phyloP scores from a whole-genome alignment of 2,113 vertebrate species.

The Rhipidura dahli region DNA sequence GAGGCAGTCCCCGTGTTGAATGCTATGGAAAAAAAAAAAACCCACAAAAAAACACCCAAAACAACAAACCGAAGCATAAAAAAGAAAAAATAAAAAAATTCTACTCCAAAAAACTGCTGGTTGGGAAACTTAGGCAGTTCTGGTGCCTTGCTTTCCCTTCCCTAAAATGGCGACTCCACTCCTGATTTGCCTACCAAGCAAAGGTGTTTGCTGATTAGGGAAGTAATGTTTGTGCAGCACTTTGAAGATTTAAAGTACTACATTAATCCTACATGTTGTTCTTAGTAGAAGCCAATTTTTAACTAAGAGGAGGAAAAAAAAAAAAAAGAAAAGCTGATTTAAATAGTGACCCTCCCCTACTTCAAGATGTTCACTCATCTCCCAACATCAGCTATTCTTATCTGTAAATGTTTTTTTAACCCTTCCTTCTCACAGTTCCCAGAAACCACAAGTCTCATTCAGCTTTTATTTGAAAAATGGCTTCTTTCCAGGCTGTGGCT shows the following conservation, averaged over 20 bases:
- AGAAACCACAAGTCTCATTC: slow-evolving; percentile 49
- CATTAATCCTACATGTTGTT: slow-evolving; percentile 32
- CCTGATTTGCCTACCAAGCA: slow-evolving; percentile 29
- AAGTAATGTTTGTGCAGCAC: slow-evolving; percentile 40
- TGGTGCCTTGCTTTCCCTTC: not conserved
- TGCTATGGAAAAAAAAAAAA: not conserved
- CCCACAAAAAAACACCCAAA: too few species aligned
- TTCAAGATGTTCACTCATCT: slow-evolving; percentile 47
- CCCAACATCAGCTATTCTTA: slow-evolving; percentile 42
- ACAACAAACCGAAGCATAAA: not conserved
- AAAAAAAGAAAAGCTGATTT: not conserved
- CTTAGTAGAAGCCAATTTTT: slow-evolving; percentile 22
- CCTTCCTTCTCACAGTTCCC: slow-evolving; percentile 42
- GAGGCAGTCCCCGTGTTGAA: not conserved
- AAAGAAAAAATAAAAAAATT: not conserved
- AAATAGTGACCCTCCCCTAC: slow-evolving; percentile 45
- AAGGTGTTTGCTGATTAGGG: slow-evolving; percentile 43
- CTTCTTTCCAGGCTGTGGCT: slow-evolving; percentile 44
- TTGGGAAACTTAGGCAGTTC: not conserved
- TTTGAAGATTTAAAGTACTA: slow-evolving; percentile 44
- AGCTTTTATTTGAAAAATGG: slow-evolving; percentile 23
- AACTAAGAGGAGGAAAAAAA: not conserved
- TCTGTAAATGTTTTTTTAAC: slow-evolving; percentile 62
- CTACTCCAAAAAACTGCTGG: not conserved
- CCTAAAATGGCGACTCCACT: not conserved